Evolutionary conservation across 2,113 vertebrate genomes (phyloP), one percentile per base, ranked within the genome.

Genomic region (Leucoraja erinaceus): DNA sequence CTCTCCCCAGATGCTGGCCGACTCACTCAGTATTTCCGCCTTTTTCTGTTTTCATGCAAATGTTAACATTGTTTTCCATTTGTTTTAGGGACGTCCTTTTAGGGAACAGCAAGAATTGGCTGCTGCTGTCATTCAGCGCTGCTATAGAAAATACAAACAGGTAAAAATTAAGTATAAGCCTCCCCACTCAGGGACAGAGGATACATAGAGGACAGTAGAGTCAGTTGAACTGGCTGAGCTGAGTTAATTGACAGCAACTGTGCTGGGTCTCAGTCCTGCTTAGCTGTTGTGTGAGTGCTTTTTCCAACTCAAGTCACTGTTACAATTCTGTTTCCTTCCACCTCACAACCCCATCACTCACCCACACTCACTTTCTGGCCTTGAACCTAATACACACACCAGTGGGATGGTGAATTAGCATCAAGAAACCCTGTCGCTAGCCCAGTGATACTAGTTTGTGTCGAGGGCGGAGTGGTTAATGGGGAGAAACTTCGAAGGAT

Each of bases 91-190:
- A 94, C 97, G 98, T 94, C 98, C 98, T 76, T 96, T 99, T 94
- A 95, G 97, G 95, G 99, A 99, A 93, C 99, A 99, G 96, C 98
- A 99, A 93, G 98, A 99, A 95, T 98, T 99, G 94, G 99, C 99
- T 59, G 98, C 98, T 0, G 98, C 98, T 93, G 98, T 99, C 94
- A 99, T 99, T 95, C 99, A 99, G 95, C 98, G 99, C 93, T 99
- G 99, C 95, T 99, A 99, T 97, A 97, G 98, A 95, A 99, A 99
- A 95, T 99, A 99, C 94, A 99, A 98, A 95, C 98, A 99, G 98
- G 99, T 99, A 98, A 96, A 95, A 91, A 25, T 63, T 16, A 88
- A 66, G 63, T 31, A 61, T 88, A 28, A 88, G 5, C 6, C 28
- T 31, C 63, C 25, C 28, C 59, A 88, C 61, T 14, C 16, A 14